Evolutionary conservation across 2,888 invertebrate species (phyloP).

Genomic region (Odontocerum albicorne): DNA sequence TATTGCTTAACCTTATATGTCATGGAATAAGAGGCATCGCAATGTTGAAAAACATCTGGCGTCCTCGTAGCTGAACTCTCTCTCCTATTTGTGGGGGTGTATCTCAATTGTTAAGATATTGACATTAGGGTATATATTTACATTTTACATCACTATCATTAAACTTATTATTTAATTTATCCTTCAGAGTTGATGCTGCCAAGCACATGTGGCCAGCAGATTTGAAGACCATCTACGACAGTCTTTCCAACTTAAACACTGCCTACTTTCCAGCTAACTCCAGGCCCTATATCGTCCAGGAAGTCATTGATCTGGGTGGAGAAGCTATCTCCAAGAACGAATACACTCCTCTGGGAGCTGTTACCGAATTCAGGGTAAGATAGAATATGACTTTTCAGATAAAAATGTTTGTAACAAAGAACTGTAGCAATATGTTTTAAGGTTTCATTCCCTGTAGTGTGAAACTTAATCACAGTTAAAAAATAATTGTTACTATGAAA

Average conservation of each 20-base stretch:
- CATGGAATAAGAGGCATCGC: background rate
- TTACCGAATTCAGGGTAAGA: conserved; percentile 70
- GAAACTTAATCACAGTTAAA: no score
- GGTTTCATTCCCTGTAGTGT: no score
- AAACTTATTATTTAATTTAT: no score
- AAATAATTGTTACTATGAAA: no score
- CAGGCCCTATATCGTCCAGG: conserved; percentile 68
- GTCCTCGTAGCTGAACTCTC: no score
- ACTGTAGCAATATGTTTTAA: no score
- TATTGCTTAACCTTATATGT: no score
- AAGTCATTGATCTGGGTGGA: conserved; percentile 66
- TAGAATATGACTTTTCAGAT: background rate
- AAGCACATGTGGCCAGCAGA: conserved; percentile 78
- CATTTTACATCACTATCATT: no score
- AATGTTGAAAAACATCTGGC: no score
- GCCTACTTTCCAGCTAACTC: conserved; percentile 58
- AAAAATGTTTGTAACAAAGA: no score
- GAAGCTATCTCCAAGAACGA: conserved; percentile 50
- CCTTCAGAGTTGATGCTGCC: conserved; percentile 73
- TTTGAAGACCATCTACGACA: conserved; percentile 63
- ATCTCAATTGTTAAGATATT: background rate
- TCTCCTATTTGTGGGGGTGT: no score
- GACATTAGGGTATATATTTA: background rate
- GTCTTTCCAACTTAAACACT: conserved; percentile 59
- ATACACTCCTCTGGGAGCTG: conserved; percentile 56